Base-by-base conservation (phyloP, 1,140 invertebrate genomes). In the Brachionus manjavacas region DNA sequence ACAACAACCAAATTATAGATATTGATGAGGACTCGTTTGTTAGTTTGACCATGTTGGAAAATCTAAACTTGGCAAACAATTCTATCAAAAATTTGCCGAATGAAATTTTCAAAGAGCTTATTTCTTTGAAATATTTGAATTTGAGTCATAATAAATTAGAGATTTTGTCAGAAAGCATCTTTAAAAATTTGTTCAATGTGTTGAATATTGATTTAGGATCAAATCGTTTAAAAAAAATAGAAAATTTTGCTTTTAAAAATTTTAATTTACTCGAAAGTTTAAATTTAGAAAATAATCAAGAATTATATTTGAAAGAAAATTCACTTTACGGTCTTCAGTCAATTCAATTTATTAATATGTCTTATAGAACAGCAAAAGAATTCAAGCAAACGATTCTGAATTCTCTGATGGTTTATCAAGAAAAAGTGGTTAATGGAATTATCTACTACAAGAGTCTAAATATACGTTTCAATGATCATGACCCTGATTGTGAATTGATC, bases 121-220 rank as follows among this genome's bases (percentile, higher is more conserved):
- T 43, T 74, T 41, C 31, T 1, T 11, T 74, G 11, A 39, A 41
- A 43, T 43, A 16, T 23, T 74, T 74, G 35, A 74, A 74, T 41
- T 74, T 74, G 39, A 74, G 70, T 20, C 8, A 11, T 20, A 74
- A 74, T 41, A 74, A 43, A 43, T 12, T 74, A 74, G 70, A 74
- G 16, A 46, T 16, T 43, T n/a, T 74, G 4, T 11, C 31, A 3
- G n/a, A 39, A 23, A 0, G 20, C 9, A 16, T 74, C 8, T 43
- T 74, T 43, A 43, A 43, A 16, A 74, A 74, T 41, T 11, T 74
- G 39, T 74, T 41, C 4, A 74, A 74, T 43, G 9, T 74, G 9
- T n/a, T 41, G 2, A 16, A n/a, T 20, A 11, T 74, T 41, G 70
- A 74, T 74, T 20, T 74, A n/a, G 39, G 14, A 20, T 41, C 31